phyloP scores from a whole-genome alignment of 2,113 vertebrate species.

The rabbit (Oryctolagus cuniculus) region DNA sequence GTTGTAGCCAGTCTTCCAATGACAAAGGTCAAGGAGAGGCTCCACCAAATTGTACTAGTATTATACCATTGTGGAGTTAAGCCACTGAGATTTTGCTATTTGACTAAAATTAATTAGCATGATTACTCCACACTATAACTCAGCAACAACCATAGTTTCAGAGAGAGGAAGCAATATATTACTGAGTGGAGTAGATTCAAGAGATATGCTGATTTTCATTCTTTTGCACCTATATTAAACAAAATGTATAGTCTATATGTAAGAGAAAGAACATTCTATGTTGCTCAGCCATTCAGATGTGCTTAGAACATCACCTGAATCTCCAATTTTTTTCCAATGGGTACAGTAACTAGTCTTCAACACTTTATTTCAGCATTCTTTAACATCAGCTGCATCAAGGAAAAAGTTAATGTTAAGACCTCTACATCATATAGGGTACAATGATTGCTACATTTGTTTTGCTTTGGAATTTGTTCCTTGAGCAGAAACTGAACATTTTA shows the following conservation, averaged over 20 bases:
- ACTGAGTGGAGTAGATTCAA: neutral
- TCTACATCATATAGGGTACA: neutral
- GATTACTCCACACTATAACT: neutral
- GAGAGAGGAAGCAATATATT: neutral
- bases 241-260: neutral
- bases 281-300: neutral
- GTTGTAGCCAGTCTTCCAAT: neutral
- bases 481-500: neutral
- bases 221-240: neutral
- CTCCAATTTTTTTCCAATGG: constrained; percentile 5
- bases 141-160: neutral
- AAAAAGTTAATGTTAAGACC: neutral
- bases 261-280: neutral
- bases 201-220: neutral
- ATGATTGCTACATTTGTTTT: constrained; percentile 7
- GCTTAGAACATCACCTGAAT: neutral
- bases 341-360: neutral
- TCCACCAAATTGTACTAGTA: neutral
- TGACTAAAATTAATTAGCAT: neutral
- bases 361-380: neutral
- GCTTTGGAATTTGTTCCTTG: neutral
- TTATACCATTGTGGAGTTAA: neutral
- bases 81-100: neutral
- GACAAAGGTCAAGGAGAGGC: neutral
- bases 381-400: neutral